Percentiles rank a stretch among this genome's conserved stretches.
Evolutionary conservation across 2,888 invertebrate species (phyloP).

Genomic region (Actias luna): DNA sequence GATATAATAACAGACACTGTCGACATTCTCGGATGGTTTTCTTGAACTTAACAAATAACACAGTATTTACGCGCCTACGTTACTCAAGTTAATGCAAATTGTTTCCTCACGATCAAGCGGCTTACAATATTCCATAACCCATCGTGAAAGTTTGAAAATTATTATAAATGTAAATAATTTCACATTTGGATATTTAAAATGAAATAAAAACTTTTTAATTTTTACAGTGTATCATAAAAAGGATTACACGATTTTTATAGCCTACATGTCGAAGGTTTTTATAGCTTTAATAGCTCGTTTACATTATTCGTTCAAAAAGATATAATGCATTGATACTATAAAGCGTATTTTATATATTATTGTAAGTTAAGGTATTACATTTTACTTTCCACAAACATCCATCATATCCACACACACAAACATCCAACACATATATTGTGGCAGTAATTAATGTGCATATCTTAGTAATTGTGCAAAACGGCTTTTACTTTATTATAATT

Average conservation of each 20-base stretch:
- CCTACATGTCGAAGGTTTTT: too few relatives aligned
- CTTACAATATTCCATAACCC: conserved; percentile 1
- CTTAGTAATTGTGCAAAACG: too few relatives aligned
- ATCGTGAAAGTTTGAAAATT: conserved; percentile 12
- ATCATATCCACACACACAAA: too few relatives aligned
- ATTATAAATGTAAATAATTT: conserved; percentile 13
- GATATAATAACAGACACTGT: background rate
- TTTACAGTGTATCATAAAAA: background rate
- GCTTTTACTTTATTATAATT: too few relatives aligned
- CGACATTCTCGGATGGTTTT: background rate
- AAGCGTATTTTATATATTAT: too few relatives aligned
- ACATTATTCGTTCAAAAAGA: too few relatives aligned
- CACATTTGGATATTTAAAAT: background rate
- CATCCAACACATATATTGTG: too few relatives aligned
- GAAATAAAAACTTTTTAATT: background rate
- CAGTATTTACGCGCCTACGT: background rate
- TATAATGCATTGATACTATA: too few relatives aligned
- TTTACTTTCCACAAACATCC: too few relatives aligned
- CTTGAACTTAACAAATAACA: background rate
- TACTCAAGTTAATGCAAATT: conserved; percentile 15
- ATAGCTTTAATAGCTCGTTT: background rate
- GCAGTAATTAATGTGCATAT: too few relatives aligned
- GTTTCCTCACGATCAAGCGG: conserved; percentile 13
- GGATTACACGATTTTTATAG: background rate
- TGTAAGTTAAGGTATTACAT: too few relatives aligned